Evolutionary conservation across 2,797 vertebrate species (phyloP).

Genomic region (Lepus oiostolus): DNA sequence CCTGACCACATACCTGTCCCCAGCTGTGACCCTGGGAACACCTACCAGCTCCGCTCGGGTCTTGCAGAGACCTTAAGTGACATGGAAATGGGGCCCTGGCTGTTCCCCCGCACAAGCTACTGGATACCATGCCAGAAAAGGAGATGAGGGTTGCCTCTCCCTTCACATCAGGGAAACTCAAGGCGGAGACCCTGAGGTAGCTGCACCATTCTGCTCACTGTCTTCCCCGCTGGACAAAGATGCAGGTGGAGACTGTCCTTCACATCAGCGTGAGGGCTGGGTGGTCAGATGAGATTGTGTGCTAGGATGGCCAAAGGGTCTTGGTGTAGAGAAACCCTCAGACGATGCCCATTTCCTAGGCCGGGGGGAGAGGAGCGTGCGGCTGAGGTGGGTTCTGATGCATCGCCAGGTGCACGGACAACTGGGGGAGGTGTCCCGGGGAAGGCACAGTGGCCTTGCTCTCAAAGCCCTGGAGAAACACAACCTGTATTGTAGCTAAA

Average conservation of each 20-base stretch:
- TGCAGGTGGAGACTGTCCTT: neutral
- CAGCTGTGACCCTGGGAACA: neutral
- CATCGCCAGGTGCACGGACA: no score
- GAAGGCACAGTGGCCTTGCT: neutral
- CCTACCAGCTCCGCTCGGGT: no score
- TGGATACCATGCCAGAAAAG: no score
- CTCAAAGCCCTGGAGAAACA: neutral
- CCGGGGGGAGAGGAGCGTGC: accelerated
- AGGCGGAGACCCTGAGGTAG: neutral
- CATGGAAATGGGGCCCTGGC: neutral
- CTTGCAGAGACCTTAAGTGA: no score
- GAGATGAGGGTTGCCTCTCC: neutral
- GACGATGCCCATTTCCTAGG: neutral
- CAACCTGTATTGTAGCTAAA: neutral
- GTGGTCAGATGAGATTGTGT: neutral
- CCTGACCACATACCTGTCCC: neutral
- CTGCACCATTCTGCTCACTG: neutral
- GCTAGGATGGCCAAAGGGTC: no score
- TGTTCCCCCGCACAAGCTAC: accelerated
- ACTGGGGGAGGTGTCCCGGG: neutral
- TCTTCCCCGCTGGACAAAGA: no score
- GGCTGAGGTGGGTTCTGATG: neutral
- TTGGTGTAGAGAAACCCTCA: neutral
- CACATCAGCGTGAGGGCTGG: neutral
- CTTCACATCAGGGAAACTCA: neutral